A percentile compares a stretch with the other conserved stretches of the same genome.
Evolutionary conservation across 2,113 vertebrate genomes (phyloP).

Genomic region (Manacus vitellinus): DNA sequence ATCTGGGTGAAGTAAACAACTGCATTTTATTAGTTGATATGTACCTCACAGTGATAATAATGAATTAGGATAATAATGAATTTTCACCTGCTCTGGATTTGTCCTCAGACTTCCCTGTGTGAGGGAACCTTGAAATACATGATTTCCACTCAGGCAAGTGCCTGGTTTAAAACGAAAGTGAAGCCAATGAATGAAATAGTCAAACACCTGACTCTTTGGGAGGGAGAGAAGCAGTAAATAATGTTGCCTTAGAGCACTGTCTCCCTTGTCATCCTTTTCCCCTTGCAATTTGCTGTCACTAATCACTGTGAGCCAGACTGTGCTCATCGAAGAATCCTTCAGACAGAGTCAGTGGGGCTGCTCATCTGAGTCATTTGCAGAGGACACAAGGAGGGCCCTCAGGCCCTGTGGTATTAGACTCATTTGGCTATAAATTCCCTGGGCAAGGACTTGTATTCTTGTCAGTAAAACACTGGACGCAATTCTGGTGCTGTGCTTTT

Average conservation of each 20-base stretch:
- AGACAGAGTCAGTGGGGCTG: background rate
- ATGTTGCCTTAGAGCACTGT: conserved; percentile 1
- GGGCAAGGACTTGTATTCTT: background rate
- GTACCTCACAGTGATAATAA: background rate
- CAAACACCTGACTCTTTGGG: background rate
- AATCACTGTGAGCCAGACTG: background rate
- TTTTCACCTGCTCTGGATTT: background rate
- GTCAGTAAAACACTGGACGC: background rate
- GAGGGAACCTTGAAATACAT: conserved; percentile 2
- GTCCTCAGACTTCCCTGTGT: background rate
- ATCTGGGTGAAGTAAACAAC: background rate
- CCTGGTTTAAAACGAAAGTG: background rate
- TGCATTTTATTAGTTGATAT: background rate
- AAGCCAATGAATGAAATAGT: background rate
- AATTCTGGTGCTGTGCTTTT: background rate
- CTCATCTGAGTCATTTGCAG: conserved; percentile 27
- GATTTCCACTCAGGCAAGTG: background rate
- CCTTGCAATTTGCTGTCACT: conserved; percentile 1
- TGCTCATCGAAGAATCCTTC: background rate
- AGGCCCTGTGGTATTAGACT: background rate
- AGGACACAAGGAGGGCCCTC: background rate
- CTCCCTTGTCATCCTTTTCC: background rate
- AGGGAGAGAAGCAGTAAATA: background rate
- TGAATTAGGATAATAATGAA: background rate
- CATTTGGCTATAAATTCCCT: background rate